These are phyloP conservation scores for Caenorhabditis uteleia DNA, from an alignment of 2,888 invertebrate genomes.

Conservation along the genomic window DNA sequence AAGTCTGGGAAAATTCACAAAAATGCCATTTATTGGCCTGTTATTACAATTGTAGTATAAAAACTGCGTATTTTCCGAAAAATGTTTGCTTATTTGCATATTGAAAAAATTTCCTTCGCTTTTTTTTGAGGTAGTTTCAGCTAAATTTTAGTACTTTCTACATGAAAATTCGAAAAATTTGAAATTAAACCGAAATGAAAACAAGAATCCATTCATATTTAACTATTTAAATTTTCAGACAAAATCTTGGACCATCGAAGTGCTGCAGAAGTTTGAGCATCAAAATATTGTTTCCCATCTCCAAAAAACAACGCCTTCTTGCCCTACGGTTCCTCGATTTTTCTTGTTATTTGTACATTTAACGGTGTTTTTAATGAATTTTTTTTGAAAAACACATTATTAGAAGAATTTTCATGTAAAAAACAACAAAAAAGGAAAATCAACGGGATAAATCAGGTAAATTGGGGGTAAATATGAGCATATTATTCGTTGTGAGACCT, in stretches of 20 bases:
- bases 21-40: too few species aligned
- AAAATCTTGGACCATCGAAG: constrained; percentile 19
- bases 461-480: too few species aligned
- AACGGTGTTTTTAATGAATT: background rate
- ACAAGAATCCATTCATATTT: background rate
- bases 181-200: background rate
- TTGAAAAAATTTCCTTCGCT: too few species aligned
- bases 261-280: constrained; percentile 26
- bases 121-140: too few species aligned
- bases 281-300: background rate
- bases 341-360: background rate
- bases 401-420: background rate
- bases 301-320: background rate
- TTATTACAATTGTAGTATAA: too few species aligned
- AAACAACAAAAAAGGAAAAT: background rate
- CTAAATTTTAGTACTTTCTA: too few species aligned
- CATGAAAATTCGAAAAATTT: background rate
- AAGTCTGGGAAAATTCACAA: too few species aligned
- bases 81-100: too few species aligned
- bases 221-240: constrained; percentile 19
- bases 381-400: background rate
- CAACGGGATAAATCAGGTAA: too few species aligned
- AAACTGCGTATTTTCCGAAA: too few species aligned
- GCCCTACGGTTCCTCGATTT: background rate
- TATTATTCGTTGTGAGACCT: too few species aligned